These are phyloP conservation scores for Odontothrips loti DNA, from an alignment of 2,888 invertebrate species.

Conservation along the genomic window DNA sequence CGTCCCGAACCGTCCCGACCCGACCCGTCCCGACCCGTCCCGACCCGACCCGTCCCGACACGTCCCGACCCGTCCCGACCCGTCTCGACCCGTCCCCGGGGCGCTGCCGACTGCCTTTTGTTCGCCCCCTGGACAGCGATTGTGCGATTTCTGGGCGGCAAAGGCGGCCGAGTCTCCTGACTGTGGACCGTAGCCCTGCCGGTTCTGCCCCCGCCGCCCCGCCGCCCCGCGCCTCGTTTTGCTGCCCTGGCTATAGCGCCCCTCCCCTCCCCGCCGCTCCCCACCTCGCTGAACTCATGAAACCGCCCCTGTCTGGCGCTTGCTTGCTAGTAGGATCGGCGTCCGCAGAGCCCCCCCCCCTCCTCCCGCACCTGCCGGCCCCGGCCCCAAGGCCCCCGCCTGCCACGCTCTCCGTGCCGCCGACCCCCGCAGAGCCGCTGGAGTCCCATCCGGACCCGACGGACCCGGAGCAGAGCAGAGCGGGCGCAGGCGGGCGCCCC, in stretches of 20 bases:
- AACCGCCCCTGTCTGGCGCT: constrained; percentile 23
- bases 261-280: background rate
- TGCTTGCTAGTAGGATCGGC: constrained; percentile 8
- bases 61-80: constrained; percentile 41
- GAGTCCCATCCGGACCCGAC: background rate
- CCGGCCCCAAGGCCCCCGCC: background rate
- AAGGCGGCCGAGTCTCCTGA: no score
- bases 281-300: constrained; percentile 13
- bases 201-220: background rate
- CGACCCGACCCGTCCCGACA: constrained; percentile 37
- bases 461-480: background rate
- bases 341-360: constrained; percentile 6
- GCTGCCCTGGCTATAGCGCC: background rate
- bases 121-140: no score
- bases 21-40: constrained; percentile 34
- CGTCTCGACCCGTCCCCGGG: constrained; percentile 38
- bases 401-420: background rate
- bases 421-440: background rate
- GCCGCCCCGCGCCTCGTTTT: background rate
- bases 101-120: no score
- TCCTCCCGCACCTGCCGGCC: background rate
- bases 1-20: background rate
- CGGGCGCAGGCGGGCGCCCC: no score
- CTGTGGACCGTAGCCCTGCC: background rate
- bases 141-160: no score